phyloP scores from a whole-genome alignment of 1,140 invertebrate species.

The Solenopsis fugax region DNA sequence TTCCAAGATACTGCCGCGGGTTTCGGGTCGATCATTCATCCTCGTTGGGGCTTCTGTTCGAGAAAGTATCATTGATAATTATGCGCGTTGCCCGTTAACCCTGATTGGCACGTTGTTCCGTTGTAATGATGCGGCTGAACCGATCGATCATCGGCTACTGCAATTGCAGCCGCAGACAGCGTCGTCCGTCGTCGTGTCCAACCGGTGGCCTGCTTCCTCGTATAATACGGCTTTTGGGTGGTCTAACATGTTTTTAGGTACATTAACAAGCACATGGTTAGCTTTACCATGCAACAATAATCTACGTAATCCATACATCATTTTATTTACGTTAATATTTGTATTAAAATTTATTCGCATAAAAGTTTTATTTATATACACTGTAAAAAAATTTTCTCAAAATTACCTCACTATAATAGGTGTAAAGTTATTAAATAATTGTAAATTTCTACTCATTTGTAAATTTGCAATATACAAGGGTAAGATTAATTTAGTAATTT shows the following conservation, averaged over 20 bases:
- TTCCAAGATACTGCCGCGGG: slow-evolving; percentile 1
- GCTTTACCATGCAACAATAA: background rate
- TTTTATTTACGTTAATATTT: background rate
- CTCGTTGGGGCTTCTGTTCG: slow-evolving; percentile 52
- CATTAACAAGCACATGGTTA: background rate
- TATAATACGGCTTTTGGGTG: slow-evolving; percentile 19
- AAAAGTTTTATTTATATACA: background rate
- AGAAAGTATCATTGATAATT: slow-evolving; percentile 68
- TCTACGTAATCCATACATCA: background rate
- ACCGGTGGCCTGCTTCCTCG: slow-evolving; percentile 11
- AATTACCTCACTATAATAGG: too few species aligned
- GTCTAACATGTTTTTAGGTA: background rate
- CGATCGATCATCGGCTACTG: slow-evolving; percentile 64
- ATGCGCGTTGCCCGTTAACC: slow-evolving; percentile 60
- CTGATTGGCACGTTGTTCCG: slow-evolving; percentile 69
- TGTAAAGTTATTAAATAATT: too few species aligned
- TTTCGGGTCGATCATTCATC: slow-evolving; percentile 44
- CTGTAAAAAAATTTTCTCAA: too few species aligned
- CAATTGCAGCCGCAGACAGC: slow-evolving; percentile 56
- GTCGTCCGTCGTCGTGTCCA: slow-evolving; percentile 13
- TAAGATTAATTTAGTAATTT: too few species aligned
- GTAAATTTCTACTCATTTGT: too few species aligned
- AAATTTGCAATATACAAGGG: too few species aligned
- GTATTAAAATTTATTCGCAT: background rate
- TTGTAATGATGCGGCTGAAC: slow-evolving; percentile 66